Conservation (phyloP, 2,113 vertebrate species). For the Ailurus styani region DNA sequence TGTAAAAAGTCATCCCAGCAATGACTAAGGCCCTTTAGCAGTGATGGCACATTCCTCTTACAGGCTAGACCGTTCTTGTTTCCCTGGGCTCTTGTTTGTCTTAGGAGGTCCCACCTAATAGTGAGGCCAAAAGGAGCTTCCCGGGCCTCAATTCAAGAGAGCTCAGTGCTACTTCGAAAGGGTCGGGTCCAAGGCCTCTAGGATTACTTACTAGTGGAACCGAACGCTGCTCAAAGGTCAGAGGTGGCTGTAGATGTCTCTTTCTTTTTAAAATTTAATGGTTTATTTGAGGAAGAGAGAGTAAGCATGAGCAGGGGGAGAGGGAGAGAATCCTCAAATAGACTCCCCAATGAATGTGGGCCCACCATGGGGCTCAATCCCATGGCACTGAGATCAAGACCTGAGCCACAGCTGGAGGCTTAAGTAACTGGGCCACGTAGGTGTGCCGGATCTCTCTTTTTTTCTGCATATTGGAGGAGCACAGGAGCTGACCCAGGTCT, state of each 20-base stretch:
- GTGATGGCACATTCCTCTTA: neutral
- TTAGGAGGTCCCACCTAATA: neutral
- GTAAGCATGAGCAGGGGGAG: neutral
- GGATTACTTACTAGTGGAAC: neutral
- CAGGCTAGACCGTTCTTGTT: neutral
- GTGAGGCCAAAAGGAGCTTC: neutral
- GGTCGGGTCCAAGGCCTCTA: neutral
- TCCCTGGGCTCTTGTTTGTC: neutral
- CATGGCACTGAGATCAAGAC: neutral
- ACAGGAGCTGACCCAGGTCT: neutral
- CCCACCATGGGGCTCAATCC: neutral
- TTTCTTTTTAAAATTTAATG: neutral
- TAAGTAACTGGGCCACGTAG: rapidly evolving
- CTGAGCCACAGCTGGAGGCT: neutral
- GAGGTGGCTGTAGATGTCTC: neutral
- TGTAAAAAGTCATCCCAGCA: neutral
- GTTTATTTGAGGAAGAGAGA: neutral
- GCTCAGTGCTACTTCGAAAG: neutral
- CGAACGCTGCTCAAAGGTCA: neutral
- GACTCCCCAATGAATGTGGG: neutral
- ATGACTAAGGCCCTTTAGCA: neutral
- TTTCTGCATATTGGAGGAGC: neutral
- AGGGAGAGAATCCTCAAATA: neutral
- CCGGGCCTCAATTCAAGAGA: neutral
- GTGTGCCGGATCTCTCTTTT: neutral